Base-by-base conservation (phyloP, 2,797 vertebrate genomes). In the Tinamus major region DNA sequence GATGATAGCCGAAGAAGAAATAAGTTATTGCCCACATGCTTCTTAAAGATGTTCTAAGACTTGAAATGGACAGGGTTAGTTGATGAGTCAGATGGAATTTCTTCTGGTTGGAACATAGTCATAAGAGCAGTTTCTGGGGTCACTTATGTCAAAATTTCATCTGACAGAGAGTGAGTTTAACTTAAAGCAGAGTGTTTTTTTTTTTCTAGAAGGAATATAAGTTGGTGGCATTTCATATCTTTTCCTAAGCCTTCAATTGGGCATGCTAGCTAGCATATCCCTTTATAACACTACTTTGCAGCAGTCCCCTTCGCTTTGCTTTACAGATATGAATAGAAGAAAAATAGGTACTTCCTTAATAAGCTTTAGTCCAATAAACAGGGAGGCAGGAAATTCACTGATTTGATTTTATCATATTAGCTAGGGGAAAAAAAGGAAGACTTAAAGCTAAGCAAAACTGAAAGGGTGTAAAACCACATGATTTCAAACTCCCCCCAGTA, bases 271-370 rank as follows among this genome's bases (percentile, higher is more conserved):
- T 78, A 41, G 33, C 51, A 81, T 84, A 76, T 84, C 84, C 55
- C 80, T 88, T 39, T 89, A 37, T 61, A 74, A 70, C 79, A 89
- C 70, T 79, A 68, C 64, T 68, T 44, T 42, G 6, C 31, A 51
- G 53, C 59, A 89, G 23, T 72, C 46, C 42, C 55, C 27, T 74
- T 94, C 72, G 65, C 26, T 93, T 86, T 79, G 17, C 29, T 78
- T 68, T 72, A 75, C n/a, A 79, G 23, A 55, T 39, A 88, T 23
- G 39, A 94, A 92, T 19, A 53, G 35, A 29, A 19, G n/a, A 89
- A 89, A 93, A 85, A 89, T 76, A 21, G 9, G 8, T 63, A 68
- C 39, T 9, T 94, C 58, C 80, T 83, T 91, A 84, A 87, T 90
- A 69, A 94, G 39, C 24, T 75, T 84, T 63, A 85, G 24, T 29